Conservation (phyloP, 2,797 vertebrate species). For the Cottoperca gobio region DNA sequence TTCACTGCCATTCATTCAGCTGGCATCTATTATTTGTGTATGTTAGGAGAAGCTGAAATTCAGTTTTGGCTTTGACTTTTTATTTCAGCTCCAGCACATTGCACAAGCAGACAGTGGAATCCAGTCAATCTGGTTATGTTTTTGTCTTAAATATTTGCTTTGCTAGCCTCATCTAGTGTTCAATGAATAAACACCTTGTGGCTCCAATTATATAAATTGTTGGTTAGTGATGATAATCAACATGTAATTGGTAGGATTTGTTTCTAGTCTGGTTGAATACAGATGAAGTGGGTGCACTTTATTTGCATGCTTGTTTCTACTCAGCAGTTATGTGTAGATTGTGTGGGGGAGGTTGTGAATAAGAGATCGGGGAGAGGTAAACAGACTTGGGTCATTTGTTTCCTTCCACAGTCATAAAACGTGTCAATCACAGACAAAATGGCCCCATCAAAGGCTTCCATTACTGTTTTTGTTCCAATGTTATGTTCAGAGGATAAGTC, state of each 20-base stretch:
- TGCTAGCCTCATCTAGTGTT: background rate
- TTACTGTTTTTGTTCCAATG: background rate
- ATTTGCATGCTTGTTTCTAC: conserved; percentile 17
- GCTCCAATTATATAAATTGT: background rate
- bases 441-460: background rate
- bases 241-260: conserved; percentile 3
- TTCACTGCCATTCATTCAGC: conserved; percentile 51
- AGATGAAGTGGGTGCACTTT: background rate
- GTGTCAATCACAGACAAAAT: conserved; percentile 26
- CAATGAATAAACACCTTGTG: background rate
- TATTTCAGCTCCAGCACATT: conserved; percentile 25
- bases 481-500: background rate
- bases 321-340: conserved; percentile 21
- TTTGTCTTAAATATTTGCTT: conserved; percentile 8
- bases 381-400: conserved; percentile 44
- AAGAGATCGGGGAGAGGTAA: conserved; percentile 34
- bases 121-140: conserved; percentile 19
- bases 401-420: conserved; percentile 24
- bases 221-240: background rate
- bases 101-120: conserved; percentile 25
- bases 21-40: conserved; percentile 58
- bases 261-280: conserved; percentile 3
- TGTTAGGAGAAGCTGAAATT: conserved; percentile 38
- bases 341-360: conserved; percentile 38
- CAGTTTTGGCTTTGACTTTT: conserved; percentile 16